phyloP scores from a whole-genome alignment of 2,113 vertebrate species.

The Scopus umbretta region DNA sequence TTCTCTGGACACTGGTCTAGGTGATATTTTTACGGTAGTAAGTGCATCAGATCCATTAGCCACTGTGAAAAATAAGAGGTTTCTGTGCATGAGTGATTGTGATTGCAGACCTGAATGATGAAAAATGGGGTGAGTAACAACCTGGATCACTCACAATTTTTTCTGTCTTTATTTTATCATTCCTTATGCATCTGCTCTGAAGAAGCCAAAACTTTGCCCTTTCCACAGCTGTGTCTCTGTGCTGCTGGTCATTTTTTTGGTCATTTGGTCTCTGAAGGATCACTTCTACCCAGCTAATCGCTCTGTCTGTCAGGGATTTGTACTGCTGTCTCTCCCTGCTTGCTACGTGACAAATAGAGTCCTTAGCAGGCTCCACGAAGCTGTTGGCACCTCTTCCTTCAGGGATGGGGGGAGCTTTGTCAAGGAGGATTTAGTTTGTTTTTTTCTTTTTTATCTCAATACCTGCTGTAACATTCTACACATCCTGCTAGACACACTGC shows the following conservation, averaged over 20 bases:
- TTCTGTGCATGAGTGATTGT: background rate
- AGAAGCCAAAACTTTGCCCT: background rate
- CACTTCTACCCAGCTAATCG: background rate
- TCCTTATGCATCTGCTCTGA: background rate
- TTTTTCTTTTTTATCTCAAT: constrained; percentile 32
- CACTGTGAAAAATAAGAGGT: background rate
- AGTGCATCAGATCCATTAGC: background rate
- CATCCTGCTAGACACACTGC: background rate
- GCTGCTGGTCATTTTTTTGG: background rate
- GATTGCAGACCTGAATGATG: background rate
- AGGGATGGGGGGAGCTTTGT: background rate
- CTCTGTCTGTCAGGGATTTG: background rate
- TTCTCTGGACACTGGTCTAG: background rate
- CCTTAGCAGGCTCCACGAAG: background rate
- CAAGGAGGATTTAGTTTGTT: background rate
- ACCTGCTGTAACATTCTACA: constrained; percentile 32
- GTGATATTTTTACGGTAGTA: background rate
- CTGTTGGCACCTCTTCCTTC: constrained; percentile 22
- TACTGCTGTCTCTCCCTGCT: background rate
- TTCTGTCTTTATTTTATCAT: background rate
- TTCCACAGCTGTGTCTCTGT: background rate
- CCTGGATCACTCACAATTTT: background rate
- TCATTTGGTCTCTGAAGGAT: background rate
- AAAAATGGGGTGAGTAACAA: constrained; percentile 1
- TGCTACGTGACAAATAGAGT: background rate